phyloP scores from a whole-genome alignment of 2,888 invertebrate genomes.

The Apodemia hepburni region DNA sequence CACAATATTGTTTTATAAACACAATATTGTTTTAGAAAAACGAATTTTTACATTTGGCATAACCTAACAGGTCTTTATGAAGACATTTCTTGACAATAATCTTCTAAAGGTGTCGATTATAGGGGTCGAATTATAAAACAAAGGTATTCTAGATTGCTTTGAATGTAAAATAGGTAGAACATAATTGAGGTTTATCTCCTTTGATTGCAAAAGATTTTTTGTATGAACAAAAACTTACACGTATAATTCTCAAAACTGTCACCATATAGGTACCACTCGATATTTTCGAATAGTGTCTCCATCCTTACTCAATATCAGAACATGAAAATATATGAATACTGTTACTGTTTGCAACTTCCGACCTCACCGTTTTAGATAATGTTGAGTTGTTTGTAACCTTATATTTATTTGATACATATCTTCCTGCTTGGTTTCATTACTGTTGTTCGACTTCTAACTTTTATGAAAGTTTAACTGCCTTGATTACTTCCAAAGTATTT shows the following conservation, averaged over 20 bases:
- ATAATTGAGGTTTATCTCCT: too few species aligned
- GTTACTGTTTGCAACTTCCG: constrained; percentile 1
- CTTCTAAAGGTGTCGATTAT: too few species aligned
- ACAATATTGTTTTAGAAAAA: background rate
- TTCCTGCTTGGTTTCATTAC: background rate
- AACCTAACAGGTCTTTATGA: background rate
- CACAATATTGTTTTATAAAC: background rate
- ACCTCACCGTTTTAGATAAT: background rate
- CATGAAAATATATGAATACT: constrained; percentile 3
- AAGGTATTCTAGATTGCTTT: too few species aligned
- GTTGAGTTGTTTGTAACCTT: background rate
- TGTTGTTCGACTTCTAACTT: background rate
- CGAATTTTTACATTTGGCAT: background rate
- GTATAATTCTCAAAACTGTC: too few species aligned
- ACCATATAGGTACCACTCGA: background rate
- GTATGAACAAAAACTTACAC: too few species aligned
- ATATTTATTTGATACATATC: constrained; percentile 4
- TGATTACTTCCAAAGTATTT: background rate
- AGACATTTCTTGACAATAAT: too few species aligned
- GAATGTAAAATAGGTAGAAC: too few species aligned
- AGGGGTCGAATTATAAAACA: too few species aligned
- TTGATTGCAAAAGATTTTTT: too few species aligned
- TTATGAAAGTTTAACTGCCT: background rate
- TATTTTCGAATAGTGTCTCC: background rate
- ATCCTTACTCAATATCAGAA: constrained; percentile 1